A percentile compares a stretch with the other conserved stretches of the same genome.
Conservation (phyloP, 2,888 invertebrate species). For the Andrena marginata region DNA sequence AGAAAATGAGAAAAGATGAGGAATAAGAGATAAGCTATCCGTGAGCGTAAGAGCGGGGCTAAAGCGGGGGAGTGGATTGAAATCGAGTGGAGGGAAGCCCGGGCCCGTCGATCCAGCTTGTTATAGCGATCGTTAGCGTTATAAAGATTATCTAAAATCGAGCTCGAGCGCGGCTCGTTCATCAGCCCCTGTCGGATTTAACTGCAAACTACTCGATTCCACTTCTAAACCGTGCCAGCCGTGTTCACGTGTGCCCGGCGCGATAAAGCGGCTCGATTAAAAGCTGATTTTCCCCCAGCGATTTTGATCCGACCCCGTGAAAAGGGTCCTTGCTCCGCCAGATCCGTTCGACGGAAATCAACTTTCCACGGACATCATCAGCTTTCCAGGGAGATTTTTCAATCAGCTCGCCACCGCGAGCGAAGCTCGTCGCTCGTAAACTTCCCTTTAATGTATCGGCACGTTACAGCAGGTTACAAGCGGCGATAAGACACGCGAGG, state of each 20-base stretch:
- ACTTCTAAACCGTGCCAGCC: constrained; percentile 16
- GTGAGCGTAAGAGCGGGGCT: not conserved
- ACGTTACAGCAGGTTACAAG: constrained; percentile 10
- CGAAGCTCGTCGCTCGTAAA: constrained; percentile 24
- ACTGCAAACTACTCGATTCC: constrained; percentile 52
- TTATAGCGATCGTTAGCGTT: constrained; percentile 69
- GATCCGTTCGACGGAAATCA: constrained; percentile 20
- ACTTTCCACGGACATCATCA: constrained; percentile 1
- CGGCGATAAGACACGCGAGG: constrained; percentile 1
- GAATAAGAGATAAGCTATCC: constrained; percentile 32
- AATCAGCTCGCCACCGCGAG: constrained; percentile 10
- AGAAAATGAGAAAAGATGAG: constrained; percentile 54
- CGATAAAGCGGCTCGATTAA: constrained; percentile 58
- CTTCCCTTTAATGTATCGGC: constrained; percentile 19
- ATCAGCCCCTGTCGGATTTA: constrained; percentile 62
- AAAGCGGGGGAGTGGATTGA: constrained; percentile 60
- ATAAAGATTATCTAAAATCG: constrained; percentile 63
- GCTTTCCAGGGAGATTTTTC: constrained; percentile 18
- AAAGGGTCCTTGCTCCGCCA: not conserved
- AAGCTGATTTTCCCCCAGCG: constrained; percentile 40
- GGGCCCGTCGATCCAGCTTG: constrained; percentile 63
- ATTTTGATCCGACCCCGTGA: not conserved
- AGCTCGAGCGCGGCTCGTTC: constrained; percentile 51
- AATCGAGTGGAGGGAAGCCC: constrained; percentile 55
- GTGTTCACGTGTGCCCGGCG: constrained; percentile 5